Evolutionary conservation across 2,888 invertebrate genomes (phyloP).

Genomic region (Atrina japonica): DNA sequence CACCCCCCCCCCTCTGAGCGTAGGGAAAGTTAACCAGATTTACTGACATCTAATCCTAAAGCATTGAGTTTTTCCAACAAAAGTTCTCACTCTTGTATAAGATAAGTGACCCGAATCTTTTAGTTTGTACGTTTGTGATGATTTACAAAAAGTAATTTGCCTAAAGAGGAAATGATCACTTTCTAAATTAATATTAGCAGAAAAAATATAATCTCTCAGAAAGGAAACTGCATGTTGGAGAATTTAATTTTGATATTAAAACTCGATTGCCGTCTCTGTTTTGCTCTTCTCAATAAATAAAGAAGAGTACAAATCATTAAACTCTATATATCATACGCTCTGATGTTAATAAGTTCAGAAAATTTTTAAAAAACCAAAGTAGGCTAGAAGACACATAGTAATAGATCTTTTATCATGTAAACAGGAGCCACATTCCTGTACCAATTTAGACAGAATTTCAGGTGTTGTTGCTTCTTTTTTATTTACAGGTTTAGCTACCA

Average conservation of each 20-base stretch:
- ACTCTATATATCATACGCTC: not conserved
- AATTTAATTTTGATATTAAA: not conserved
- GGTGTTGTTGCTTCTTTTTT: too few species aligned
- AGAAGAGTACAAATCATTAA: not conserved
- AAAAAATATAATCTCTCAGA: too few species aligned
- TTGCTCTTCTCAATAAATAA: conserved; percentile 20
- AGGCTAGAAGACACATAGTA: conserved; percentile 2
- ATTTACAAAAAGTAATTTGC: too few species aligned
- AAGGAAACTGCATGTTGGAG: conserved; percentile 4
- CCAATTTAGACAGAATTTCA: too few species aligned
- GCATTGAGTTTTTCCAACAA: too few species aligned
- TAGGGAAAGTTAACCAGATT: conserved; percentile 8
- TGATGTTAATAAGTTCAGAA: conserved; percentile 3
- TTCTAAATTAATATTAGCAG: not conserved
- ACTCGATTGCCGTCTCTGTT: conserved; percentile 6
- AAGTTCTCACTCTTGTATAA: too few species aligned
- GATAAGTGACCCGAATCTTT: too few species aligned
- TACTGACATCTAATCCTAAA: too few species aligned
- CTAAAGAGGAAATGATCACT: not conserved
- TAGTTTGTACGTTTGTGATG: too few species aligned
- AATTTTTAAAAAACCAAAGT: not conserved
- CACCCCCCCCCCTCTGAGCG: not conserved
- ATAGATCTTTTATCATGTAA: conserved; percentile 5
- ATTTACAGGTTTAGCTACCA: too few species aligned
- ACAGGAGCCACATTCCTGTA: not conserved